Base-by-base conservation (phyloP, 2,797 vertebrate species). In the Yasuhikotakia modesta region DNA sequence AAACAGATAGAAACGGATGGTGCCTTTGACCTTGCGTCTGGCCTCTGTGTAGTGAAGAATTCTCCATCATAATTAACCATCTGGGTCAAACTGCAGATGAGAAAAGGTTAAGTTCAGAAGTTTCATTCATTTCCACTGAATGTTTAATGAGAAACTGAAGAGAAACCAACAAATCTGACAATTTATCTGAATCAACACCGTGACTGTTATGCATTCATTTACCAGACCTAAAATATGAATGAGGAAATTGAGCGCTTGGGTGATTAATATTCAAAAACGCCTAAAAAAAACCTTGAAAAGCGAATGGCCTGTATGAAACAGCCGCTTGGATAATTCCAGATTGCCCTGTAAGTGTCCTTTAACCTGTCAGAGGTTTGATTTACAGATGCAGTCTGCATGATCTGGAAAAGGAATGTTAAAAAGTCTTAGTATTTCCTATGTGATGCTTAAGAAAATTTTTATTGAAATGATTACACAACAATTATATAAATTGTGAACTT, bases 21-120 rank as follows among this genome's bases (percentile, higher is more conserved):
- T 43, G 35, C 55, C 61, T 63, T 73, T 79, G 74, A 70, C 81
- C 83, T 66, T 64, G 52, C 50, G 63, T 81, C 82, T 72, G 77
- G 70, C 79, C 79, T 71, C 76, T 57, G 82, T 68, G 76, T 80
- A 77, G 61, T 60, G 22, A 72, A 81, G 60, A 73, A 76, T 76
- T 80, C 71, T 79, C 70, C 66, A 67, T 73, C 82, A 79, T 80
- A 79, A 86, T 84, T 66, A 83, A 81, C 73, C 78, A 69, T 81
- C 66, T 30, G 78, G 85, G 80, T 84, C 85, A 86, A 73, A 79
- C 63, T 79, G 68, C 81, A 79, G 76, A 81, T 81, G 82, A 86
- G 61, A 66, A 66, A 52, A 48, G 52, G 70, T 75, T 76, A 53
- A 48, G 63, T 79, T 80, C 79, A 82, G 79, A 86, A 55, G 66